Evolutionary conservation across 2,113 vertebrate species (phyloP).

Genomic region (Leucopternis melanops): DNA sequence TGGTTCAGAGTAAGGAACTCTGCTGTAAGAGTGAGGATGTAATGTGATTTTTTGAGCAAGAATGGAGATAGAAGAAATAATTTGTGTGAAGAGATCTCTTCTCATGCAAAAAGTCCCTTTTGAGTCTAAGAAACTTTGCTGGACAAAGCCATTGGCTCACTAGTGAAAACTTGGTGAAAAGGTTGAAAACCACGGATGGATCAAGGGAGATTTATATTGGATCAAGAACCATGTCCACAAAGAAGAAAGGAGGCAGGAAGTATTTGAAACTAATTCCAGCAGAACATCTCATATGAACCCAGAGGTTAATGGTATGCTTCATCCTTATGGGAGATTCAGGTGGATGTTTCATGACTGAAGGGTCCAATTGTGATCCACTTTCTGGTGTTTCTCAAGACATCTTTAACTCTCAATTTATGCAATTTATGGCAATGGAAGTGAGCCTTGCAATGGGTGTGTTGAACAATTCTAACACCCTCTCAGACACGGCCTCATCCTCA

Average conservation of each 20-base stretch:
- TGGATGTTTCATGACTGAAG: background rate
- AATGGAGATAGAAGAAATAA: background rate
- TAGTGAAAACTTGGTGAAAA: background rate
- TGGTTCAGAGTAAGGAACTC: background rate
- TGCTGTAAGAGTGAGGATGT: background rate
- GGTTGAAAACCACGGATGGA: background rate
- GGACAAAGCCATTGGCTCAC: background rate
- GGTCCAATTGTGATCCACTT: background rate
- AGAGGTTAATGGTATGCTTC: background rate
- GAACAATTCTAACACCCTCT: background rate
- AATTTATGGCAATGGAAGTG: background rate
- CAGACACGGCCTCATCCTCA: background rate
- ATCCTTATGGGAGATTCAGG: background rate
- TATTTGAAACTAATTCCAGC: background rate
- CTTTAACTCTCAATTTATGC: background rate
- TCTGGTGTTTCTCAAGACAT: background rate
- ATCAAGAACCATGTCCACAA: background rate
- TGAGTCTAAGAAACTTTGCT: background rate
- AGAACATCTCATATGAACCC: background rate
- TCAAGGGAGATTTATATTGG: background rate
- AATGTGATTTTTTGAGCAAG: background rate
- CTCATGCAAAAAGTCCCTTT: background rate
- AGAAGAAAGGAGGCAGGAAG: background rate
- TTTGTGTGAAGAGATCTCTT: background rate
- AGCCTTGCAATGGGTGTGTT: background rate